A percentile compares a stretch with the other conserved stretches of the same genome.
Evolutionary conservation across 2,888 invertebrate genomes (phyloP).

Genomic region (Seira sanloemensis): DNA sequence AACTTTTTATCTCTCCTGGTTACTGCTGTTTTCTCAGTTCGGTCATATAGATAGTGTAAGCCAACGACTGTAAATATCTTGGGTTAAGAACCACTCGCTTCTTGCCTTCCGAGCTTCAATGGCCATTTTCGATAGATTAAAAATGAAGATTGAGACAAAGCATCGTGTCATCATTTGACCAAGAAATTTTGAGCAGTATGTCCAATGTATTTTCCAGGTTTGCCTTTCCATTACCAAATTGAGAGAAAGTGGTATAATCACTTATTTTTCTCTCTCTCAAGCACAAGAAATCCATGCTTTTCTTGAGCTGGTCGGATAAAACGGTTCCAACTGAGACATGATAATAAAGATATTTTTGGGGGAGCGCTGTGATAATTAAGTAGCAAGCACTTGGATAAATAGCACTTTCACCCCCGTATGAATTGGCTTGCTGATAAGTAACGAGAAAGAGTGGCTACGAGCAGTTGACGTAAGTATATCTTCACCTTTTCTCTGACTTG

Average conservation of each 20-base stretch:
- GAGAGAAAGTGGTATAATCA: conserved; percentile 3
- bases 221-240: not conserved
- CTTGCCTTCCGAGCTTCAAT: conserved; percentile 46
- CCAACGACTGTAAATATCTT: conserved; percentile 49
- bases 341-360: not conserved
- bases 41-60: conserved; percentile 27
- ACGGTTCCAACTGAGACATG: no score
- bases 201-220: conserved; percentile 1
- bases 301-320: not conserved
- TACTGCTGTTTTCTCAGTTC: conserved; percentile 36
- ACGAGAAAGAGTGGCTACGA: not conserved
- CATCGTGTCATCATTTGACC: conserved; percentile 19
- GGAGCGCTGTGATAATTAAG: conserved; percentile 5
- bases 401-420: not conserved
- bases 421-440: conserved; percentile 18
- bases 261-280: not conserved
- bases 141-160: conserved; percentile 43
- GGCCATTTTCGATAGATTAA: conserved; percentile 51
- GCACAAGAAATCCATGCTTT: not conserved
- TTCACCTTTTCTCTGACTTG: conserved; percentile 55
- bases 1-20: conserved; percentile 46
- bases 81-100: conserved; percentile 59
- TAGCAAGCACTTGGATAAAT: conserved; percentile 11
- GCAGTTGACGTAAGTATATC: conserved; percentile 52
- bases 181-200: no score